A percentile compares a stretch with the other conserved stretches of the same genome.
These are phyloP conservation scores for Ianthella basta DNA, from an alignment of 37 sponge, comb jelly and placozoan species.

Conservation along the genomic window DNA sequence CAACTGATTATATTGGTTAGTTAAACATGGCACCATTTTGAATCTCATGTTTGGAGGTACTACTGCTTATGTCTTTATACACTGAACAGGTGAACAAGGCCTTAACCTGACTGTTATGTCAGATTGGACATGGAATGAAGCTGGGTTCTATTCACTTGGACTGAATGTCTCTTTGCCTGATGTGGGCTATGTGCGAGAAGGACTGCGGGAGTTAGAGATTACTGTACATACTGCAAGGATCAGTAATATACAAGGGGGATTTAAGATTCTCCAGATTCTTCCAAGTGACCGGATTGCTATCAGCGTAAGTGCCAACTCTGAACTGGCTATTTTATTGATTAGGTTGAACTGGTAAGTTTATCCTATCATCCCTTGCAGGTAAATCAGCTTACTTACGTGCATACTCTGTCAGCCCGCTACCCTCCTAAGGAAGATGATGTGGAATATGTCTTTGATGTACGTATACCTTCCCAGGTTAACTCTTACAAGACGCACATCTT, in stretches of 20 bases:
- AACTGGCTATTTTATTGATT: background rate
- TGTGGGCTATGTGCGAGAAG: background rate
- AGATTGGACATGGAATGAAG: background rate
- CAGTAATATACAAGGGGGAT: background rate
- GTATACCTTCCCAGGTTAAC: background rate
- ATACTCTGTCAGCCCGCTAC: background rate
- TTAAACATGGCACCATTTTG: no score
- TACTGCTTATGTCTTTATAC: background rate
- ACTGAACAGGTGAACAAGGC: background rate
- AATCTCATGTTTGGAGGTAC: no score
- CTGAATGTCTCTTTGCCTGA: background rate
- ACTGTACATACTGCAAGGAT: background rate
- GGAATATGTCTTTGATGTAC: background rate
- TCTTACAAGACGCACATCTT: no score
- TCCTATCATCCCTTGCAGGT: background rate
- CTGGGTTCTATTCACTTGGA: background rate
- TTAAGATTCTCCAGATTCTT: conserved; percentile 8
- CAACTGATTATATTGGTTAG: no score
- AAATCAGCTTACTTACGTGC: background rate
- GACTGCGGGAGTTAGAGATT: background rate
- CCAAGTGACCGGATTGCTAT: background rate
- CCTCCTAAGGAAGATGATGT: background rate
- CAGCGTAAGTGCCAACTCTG: background rate
- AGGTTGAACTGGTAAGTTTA: no score
- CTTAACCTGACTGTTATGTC: background rate